These are phyloP conservation scores for Austrofundulus limnaeus DNA, from an alignment of 2,113 vertebrate genomes.

Conservation along the genomic window DNA sequence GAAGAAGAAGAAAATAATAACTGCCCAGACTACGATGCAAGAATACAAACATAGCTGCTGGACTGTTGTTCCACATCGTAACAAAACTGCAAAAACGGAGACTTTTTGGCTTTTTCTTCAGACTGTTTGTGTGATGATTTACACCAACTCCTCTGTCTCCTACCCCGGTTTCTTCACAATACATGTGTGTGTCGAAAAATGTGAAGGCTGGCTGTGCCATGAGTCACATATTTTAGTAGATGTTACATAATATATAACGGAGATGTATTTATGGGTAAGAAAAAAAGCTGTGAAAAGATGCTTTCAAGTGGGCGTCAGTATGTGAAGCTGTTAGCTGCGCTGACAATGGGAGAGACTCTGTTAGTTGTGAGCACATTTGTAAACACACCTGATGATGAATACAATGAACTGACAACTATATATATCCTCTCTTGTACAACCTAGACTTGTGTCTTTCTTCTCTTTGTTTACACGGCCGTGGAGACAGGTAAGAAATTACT, in stretches of 20 bases:
- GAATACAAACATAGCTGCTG: constrained; percentile 23
- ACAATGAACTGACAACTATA: constrained; percentile 47
- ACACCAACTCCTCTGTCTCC: constrained; percentile 28
- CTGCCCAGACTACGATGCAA: constrained; percentile 10
- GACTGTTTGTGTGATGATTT: constrained; percentile 42
- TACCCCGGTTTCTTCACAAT: constrained; percentile 38
- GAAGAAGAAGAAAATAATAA: too few relatives aligned
- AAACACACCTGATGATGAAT: constrained; percentile 67
- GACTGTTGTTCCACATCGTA: constrained; percentile 17
- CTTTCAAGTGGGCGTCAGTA: constrained; percentile 55
- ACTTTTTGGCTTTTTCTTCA: constrained; percentile 23
- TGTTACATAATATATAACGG: constrained; percentile 63
- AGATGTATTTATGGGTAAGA: constrained; percentile 58
- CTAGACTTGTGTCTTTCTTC: constrained; percentile 34
- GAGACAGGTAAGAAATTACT: not conserved
- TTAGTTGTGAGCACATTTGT: constrained; percentile 67
- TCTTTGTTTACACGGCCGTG: constrained; percentile 6
- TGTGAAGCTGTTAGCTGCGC: constrained; percentile 41
- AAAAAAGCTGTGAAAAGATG: constrained; percentile 36
- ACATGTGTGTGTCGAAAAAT: constrained; percentile 39
- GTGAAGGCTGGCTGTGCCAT: constrained; percentile 39
- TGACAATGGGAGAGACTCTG: constrained; percentile 35
- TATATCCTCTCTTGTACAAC: constrained; percentile 71
- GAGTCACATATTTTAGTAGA: constrained; percentile 61
- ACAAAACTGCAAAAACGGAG: constrained; percentile 22